Percentiles rank a stretch among this genome's conserved stretches.
phyloP scores from a whole-genome alignment of 2,888 invertebrate species.

The Steinernema hermaphroditum region DNA sequence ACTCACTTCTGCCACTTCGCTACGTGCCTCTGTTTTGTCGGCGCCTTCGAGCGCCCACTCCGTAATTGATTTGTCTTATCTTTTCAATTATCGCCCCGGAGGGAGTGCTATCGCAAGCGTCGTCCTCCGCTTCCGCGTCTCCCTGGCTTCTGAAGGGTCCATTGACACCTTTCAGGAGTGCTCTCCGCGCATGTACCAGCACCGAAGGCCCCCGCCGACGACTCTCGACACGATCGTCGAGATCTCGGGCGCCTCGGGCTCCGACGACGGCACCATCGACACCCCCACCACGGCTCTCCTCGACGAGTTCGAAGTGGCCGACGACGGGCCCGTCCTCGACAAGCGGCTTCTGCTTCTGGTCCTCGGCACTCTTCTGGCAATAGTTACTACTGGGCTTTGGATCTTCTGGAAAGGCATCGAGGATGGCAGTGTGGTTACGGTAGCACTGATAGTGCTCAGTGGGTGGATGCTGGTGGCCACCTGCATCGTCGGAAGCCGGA shows the following conservation, averaged over 20 bases:
- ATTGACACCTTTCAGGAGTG: neutral
- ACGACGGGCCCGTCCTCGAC: neutral
- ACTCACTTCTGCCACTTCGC: neutral
- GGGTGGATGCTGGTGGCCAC: constrained; percentile 19
- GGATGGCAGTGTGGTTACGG: constrained; percentile 2
- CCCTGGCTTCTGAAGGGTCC: too few relatives aligned
- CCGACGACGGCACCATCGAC: neutral
- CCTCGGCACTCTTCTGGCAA: neutral
- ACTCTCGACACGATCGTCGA: constrained; percentile 28
- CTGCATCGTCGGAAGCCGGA: constrained; percentile 21
- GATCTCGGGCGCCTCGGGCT: constrained; percentile 17
- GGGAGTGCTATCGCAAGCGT: too few relatives aligned
- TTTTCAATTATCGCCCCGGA: constrained; percentile 23
- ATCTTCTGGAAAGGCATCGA: constrained; percentile 19
- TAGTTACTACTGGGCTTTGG: neutral
- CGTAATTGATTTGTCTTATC: constrained; percentile 27
- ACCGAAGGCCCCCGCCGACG: constrained; percentile 9
- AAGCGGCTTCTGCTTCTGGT: neutral
- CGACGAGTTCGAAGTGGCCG: constrained; percentile 10
- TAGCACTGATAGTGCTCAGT: neutral
- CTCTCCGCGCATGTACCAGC: neutral
- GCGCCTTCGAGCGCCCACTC: neutral
- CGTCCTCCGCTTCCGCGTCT: too few relatives aligned
- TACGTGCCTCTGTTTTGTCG: constrained; percentile 19
- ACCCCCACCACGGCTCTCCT: constrained; percentile 18